These are phyloP conservation scores for Tyrophagus putrescentiae DNA, from an alignment of 1,140 invertebrate genomes.

Conservation along the genomic window DNA sequence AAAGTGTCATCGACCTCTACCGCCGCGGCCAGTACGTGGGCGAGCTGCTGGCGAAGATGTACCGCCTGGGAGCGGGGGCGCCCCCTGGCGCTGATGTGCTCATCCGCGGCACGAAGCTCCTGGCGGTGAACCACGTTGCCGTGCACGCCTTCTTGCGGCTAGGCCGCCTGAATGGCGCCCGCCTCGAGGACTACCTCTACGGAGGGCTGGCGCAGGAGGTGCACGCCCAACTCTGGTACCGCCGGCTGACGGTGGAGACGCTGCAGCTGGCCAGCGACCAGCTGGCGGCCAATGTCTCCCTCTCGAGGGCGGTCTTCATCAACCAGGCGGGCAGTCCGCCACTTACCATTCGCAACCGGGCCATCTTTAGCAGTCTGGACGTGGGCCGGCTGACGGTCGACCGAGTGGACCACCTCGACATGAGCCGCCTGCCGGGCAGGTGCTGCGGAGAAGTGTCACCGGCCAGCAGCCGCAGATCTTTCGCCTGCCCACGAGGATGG, in stretches of 20 bases:
- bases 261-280: not conserved
- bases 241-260: not conserved
- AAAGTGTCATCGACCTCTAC: too few species aligned
- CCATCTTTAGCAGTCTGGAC: not conserved
- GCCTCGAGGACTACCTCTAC: not conserved
- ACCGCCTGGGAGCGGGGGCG: too few species aligned
- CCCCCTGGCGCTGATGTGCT: too few species aligned
- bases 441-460: not conserved
- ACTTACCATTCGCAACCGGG: not conserved
- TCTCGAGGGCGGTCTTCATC: not conserved
- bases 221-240: not conserved
- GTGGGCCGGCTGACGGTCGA: not conserved
- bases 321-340: not conserved
- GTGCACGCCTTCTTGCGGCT: not conserved
- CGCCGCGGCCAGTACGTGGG: too few species aligned
- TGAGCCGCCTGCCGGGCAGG: not conserved
- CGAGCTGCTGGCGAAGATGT: too few species aligned
- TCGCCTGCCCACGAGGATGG: not conserved
- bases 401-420: not conserved
- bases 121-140: too few species aligned
- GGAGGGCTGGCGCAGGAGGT: not conserved
- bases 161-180: not conserved
- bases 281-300: not conserved
- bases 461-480: not conserved
- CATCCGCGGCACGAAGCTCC: too few species aligned